Evolutionary conservation across 2,797 vertebrate genomes (phyloP).

Genomic region (Argentina silus): DNA sequence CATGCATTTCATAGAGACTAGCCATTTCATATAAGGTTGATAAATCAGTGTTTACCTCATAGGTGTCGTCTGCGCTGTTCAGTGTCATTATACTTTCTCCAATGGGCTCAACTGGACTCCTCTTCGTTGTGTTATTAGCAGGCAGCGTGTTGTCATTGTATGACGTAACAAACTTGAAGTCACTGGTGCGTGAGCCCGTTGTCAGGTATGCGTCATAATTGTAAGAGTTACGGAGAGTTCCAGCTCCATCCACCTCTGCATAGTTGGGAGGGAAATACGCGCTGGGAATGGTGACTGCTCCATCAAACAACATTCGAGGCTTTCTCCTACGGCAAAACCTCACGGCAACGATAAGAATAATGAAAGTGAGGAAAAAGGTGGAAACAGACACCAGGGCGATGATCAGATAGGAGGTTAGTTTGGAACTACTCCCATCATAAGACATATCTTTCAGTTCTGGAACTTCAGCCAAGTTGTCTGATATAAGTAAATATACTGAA

Average conservation of each 20-base stretch:
- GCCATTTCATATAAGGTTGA: not conserved
- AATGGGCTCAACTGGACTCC: not conserved
- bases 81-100: too few species aligned
- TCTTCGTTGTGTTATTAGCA: not conserved
- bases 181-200: constrained; percentile 44
- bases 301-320: constrained; percentile 37
- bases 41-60: not conserved
- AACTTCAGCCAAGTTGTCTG: constrained; percentile 33
- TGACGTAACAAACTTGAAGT: constrained; percentile 16
- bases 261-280: constrained; percentile 14
- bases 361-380: constrained; percentile 56
- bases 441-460: constrained; percentile 41
- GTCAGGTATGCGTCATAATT: constrained; percentile 56
- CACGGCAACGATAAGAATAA: constrained; percentile 37
- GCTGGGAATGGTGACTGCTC: constrained; percentile 15
- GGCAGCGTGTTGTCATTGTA: constrained; percentile 18
- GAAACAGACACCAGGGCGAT: constrained; percentile 52
- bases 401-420: constrained; percentile 33
- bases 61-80: too few species aligned
- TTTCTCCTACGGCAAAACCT: constrained; percentile 43
- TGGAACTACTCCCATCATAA: constrained; percentile 4
- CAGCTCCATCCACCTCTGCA: constrained; percentile 46
- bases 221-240: constrained; percentile 14
- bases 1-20: constrained; percentile 21
- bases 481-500: constrained; percentile 26